Evolutionary conservation across 2,888 invertebrate genomes (phyloP).

Genomic region (Heliconius sara): DNA sequence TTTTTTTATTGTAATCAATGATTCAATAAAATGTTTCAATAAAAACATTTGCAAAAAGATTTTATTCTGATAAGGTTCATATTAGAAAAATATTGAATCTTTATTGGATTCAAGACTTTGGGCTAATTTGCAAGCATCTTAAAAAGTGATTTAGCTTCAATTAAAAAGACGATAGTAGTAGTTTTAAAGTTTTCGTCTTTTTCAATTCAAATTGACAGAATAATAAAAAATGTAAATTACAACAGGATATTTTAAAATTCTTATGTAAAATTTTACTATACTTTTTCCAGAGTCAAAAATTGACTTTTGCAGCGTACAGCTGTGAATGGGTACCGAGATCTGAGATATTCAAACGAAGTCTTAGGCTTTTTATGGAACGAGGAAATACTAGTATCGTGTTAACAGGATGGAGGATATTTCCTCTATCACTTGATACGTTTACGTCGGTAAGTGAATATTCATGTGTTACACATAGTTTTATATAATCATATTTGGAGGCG

Average conservation of each 20-base stretch:
- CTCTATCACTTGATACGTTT: slow-evolving; percentile 64
- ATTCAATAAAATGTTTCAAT: too few relatives aligned
- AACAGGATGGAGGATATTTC: slow-evolving; percentile 64
- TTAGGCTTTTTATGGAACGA: slow-evolving; percentile 48
- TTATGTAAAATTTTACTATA: not conserved
- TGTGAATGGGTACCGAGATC: slow-evolving; percentile 66
- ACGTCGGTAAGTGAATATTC: slow-evolving; percentile 53
- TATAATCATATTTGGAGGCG: not conserved
- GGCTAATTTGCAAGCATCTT: too few relatives aligned
- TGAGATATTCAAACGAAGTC: slow-evolving; percentile 46
- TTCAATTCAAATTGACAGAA: not conserved
- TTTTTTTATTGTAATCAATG: too few relatives aligned
- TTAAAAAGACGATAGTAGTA: not conserved
- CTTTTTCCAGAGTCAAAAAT: slow-evolving; percentile 55
- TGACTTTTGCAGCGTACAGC: slow-evolving; percentile 63
- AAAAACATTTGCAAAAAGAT: too few relatives aligned
- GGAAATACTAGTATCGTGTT: slow-evolving; percentile 53
- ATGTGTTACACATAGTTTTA: not conserved
- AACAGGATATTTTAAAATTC: not conserved
- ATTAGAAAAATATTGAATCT: too few relatives aligned
- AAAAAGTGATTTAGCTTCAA: not conserved
- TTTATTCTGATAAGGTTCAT: too few relatives aligned
- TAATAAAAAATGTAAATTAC: not conserved
- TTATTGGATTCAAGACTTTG: too few relatives aligned
- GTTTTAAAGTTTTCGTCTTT: not conserved